Evolutionary conservation across 2,888 invertebrate genomes (phyloP).

Genomic region (Polydesmus complanatus): DNA sequence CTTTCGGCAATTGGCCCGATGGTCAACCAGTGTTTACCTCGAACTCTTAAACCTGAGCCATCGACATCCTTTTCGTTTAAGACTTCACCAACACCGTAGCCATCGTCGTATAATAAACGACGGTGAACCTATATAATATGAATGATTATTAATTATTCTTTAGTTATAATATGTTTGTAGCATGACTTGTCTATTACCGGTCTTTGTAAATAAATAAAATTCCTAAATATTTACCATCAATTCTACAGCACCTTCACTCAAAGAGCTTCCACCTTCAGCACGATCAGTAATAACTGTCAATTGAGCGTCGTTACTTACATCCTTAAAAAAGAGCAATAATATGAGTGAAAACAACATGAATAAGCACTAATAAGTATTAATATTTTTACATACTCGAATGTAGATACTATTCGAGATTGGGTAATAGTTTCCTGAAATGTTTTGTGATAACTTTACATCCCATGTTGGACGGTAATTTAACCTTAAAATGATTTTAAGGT

Average conservation of each 20-base stretch:
- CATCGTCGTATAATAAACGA: constrained; percentile 69
- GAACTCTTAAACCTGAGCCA: constrained; percentile 51
- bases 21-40: constrained; percentile 50
- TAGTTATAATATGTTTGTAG: too few relatives aligned
- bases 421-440: constrained; percentile 11
- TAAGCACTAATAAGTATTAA: neutral
- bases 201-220: too few relatives aligned
- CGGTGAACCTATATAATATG: constrained; percentile 67
- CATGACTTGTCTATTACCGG: too few relatives aligned
- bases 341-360: too few relatives aligned
- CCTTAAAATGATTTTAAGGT: too few relatives aligned
- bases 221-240: constrained; percentile 31
- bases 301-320: neutral
- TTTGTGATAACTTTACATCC: constrained; percentile 5
- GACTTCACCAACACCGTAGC: constrained; percentile 82
- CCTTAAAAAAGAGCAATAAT: neutral
- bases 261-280: constrained; percentile 30
- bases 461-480: constrained; percentile 12
- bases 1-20: constrained; percentile 17
- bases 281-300: constrained; percentile 21
- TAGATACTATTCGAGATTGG: constrained; percentile 10
- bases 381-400: constrained; percentile 2
- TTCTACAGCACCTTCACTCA: constrained; percentile 31
- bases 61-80: constrained; percentile 61
- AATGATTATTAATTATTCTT: too few relatives aligned